Percentiles rank a stretch among this genome's conserved stretches.
phyloP scores from a whole-genome alignment of 2,888 invertebrate genomes.

The Chalcosyrphus nemorum region DNA sequence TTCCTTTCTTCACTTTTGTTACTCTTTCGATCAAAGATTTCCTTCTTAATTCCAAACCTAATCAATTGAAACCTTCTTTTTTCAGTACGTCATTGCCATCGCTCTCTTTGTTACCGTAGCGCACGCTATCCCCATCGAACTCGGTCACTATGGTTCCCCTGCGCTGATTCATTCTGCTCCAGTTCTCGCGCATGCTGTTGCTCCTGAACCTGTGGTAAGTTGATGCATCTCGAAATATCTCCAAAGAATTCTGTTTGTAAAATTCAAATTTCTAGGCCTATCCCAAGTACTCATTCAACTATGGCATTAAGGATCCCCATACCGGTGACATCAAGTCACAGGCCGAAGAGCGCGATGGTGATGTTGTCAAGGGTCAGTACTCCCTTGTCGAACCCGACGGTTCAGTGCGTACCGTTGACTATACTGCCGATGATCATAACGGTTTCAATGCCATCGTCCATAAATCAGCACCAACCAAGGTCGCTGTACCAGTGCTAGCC shows the following conservation, averaged over 20 bases:
- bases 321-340: constrained; percentile 89
- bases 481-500: constrained; percentile 79
- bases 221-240: not conserved
- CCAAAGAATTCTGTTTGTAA: too few relatives aligned
- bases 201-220: constrained; percentile 79
- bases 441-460: constrained; percentile 89
- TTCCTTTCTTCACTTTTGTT: too few relatives aligned
- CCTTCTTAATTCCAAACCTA: too few relatives aligned
- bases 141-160: constrained; percentile 78
- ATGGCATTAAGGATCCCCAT: constrained; percentile 87
- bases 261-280: constrained; percentile 85
- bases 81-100: constrained; percentile 81
- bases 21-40: too few relatives aligned
- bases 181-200: constrained; percentile 78
- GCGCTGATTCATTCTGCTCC: constrained; percentile 78
- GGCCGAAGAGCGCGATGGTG: constrained; percentile 87
- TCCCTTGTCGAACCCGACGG: constrained; percentile 83
- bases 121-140: constrained; percentile 81
- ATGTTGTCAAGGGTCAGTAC: constrained; percentile 88
- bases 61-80: too few relatives aligned
- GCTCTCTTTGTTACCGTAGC: constrained; percentile 79
- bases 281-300: constrained; percentile 88
- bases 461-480: constrained; percentile 85
- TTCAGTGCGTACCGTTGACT: constrained; percentile 84
- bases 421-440: constrained; percentile 87